phyloP scores from a whole-genome alignment of 2,113 vertebrate species.

The Pycnonotus jocosus region DNA sequence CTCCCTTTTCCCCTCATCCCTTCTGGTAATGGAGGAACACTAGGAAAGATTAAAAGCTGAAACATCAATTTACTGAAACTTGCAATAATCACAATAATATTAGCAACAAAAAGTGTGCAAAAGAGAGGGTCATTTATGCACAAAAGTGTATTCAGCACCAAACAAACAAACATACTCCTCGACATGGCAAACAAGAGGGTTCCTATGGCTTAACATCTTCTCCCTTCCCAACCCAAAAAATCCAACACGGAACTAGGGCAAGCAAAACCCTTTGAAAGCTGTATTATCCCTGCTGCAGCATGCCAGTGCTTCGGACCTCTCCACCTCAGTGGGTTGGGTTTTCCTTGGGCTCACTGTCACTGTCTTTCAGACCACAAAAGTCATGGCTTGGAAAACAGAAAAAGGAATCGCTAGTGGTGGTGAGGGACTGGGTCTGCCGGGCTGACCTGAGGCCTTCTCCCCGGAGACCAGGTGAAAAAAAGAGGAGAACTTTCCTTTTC shows the following conservation, averaged over 20 bases:
- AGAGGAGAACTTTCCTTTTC: accelerated
- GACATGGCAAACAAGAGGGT: accelerated
- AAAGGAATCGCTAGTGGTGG: accelerated
- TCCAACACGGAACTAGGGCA: not conserved
- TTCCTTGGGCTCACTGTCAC: accelerated
- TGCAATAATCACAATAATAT: not conserved
- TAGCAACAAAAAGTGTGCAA: not conserved
- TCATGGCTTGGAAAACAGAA: not conserved
- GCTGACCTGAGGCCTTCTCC: not conserved
- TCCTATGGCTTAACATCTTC: not conserved
- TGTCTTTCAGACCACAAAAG: not conserved
- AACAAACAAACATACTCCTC: not conserved
- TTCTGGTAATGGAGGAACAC: accelerated
- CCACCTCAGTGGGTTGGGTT: no score
- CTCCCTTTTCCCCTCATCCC: not conserved
- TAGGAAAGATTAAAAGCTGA: not conserved
- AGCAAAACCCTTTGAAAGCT: not conserved
- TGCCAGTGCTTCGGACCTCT: accelerated
- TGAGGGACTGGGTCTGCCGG: accelerated
- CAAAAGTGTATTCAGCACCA: accelerated
- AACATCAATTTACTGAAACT: not conserved
- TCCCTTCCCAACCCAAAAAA: not conserved
- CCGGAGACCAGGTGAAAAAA: not conserved
- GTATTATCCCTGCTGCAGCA: no score
- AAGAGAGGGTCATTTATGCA: not conserved